phyloP scores from a whole-genome alignment of 35 echinoderm and acorn worm genomes.

The Patiria miniata region DNA sequence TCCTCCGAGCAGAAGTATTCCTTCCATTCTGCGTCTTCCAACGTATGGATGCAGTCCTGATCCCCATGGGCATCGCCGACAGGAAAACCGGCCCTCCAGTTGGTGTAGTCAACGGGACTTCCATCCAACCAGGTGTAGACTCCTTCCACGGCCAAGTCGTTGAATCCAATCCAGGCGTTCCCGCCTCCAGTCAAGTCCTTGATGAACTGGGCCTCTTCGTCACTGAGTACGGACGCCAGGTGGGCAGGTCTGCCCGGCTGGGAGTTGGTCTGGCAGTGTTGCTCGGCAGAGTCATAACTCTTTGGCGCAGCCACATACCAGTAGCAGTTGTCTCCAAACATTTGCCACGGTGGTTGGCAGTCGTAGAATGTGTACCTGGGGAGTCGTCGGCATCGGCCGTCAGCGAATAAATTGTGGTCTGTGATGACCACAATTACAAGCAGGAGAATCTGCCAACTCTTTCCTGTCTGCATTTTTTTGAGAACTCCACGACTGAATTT shows the following conservation, averaged over 20 bases:
- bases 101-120: not conserved
- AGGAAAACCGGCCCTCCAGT: not conserved
- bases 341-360: not conserved
- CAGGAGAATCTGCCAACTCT: too few relatives aligned
- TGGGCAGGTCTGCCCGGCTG: not conserved
- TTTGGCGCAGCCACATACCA: not conserved
- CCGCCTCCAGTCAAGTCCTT: not conserved
- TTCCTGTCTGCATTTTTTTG: too few relatives aligned
- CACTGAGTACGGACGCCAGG: slow-evolving; percentile 5
- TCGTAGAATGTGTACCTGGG: not conserved
- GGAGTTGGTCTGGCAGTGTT: not conserved
- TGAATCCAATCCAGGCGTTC: not conserved
- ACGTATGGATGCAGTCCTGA: not conserved
- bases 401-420: too few relatives aligned
- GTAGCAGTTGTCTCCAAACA: slow-evolving; percentile 8
- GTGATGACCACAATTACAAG: too few relatives aligned
- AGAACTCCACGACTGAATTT: too few relatives aligned
- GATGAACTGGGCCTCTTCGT: slow-evolving; percentile 9
- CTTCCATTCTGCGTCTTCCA: not conserved
- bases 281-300: not conserved
- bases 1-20: not conserved
- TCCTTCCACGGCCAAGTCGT: slow-evolving; percentile 8
- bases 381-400: too few relatives aligned
- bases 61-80: not conserved
- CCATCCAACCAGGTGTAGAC: slow-evolving; percentile 6